Percentiles rank a stretch among this genome's conserved stretches.
These are phyloP conservation scores for Axinella damicornis DNA, from an alignment of 37 sponge, comb jelly and placozoan species.

Conservation along the genomic window DNA sequence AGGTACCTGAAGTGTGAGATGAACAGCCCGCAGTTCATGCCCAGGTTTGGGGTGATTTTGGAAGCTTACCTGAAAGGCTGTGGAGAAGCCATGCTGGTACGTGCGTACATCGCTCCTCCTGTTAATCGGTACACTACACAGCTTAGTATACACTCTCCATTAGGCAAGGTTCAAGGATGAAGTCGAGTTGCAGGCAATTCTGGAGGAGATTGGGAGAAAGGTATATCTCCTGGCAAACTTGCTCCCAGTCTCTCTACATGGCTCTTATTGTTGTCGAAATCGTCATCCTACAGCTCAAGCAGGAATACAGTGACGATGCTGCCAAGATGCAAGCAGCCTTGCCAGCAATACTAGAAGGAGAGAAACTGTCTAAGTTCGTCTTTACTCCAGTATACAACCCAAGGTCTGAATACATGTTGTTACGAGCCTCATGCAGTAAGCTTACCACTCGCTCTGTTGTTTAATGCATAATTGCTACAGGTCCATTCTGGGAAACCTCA, in stretches of 20 bases:
- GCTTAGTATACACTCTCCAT: no score
- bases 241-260: no score
- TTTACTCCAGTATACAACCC: slow-evolving; percentile 48
- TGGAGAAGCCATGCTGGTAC: slow-evolving; percentile 79
- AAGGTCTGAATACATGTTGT: slow-evolving; percentile 10
- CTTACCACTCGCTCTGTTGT: no score
- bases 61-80: slow-evolving; percentile 87
- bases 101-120: background rate
- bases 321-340: slow-evolving; percentile 53
- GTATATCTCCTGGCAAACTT: no score
- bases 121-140: background rate
- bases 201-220: slow-evolving; percentile 17
- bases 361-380: background rate
- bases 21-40: slow-evolving; percentile 44
- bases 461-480: no score
- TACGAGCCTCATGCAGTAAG: no score
- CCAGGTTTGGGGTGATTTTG: slow-evolving; percentile 64
- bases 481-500: slow-evolving; percentile 26
- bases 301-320: background rate
- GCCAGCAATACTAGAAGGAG: background rate
- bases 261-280: background rate
- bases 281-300: slow-evolving; percentile 5
- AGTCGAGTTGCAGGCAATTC: slow-evolving; percentile 24
- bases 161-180: slow-evolving; percentile 34
- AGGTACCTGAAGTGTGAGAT: slow-evolving; percentile 77